A percentile compares a stretch with the other conserved stretches of the same genome.
These are phyloP conservation scores for Rhodeus uyekii DNA, from an alignment of 2,797 vertebrate species.

Conservation along the genomic window DNA sequence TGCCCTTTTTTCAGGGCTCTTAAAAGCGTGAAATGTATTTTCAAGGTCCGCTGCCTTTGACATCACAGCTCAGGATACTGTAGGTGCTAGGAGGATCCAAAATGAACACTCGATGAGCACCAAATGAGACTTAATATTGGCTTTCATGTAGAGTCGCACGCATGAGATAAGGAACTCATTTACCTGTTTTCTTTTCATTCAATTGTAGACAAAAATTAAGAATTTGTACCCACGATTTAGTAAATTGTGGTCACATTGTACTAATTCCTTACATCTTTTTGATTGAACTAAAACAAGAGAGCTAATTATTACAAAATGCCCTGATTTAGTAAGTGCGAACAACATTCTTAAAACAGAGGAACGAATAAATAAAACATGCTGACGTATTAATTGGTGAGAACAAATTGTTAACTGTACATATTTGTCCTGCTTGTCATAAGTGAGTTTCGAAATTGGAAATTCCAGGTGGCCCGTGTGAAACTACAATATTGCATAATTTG, in stretches of 20 bases:
- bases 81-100: background rate
- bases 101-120: background rate
- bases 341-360: background rate
- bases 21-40: slow-evolving; percentile 28
- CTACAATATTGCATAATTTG: background rate
- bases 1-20: background rate
- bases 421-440: background rate
- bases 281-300: too few species aligned
- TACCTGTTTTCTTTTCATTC: too few species aligned
- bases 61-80: slow-evolving; percentile 2
- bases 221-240: too few species aligned
- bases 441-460: too few species aligned
- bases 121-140: slow-evolving; percentile 14
- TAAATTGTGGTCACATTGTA: too few species aligned
- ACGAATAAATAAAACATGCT: background rate
- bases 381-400: background rate
- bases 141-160: background rate
- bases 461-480: background rate
- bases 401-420: background rate
- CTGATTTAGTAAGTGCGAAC: background rate
- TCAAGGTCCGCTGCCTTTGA: slow-evolving; percentile 23
- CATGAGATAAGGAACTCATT: too few species aligned
- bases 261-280: too few species aligned
- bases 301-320: too few species aligned
- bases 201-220: too few species aligned